Percentiles rank a stretch among this genome's conserved stretches.
Evolutionary conservation across 2,113 vertebrate species (phyloP).

Genomic region (Rhinopomastus cyanomelas): DNA sequence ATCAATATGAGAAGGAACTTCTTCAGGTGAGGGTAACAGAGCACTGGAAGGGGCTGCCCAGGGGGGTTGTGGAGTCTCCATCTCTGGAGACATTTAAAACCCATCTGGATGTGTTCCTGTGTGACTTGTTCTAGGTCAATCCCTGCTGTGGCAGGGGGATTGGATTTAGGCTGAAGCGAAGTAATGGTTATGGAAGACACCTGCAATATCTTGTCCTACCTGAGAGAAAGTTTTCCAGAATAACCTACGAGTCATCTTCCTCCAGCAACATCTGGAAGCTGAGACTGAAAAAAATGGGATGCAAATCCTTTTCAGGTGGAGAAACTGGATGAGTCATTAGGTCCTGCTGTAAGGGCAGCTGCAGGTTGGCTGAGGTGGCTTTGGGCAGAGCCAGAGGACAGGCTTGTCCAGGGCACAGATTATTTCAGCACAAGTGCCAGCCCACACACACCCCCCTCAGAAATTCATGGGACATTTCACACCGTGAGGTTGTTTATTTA

Average conservation of each 20-base stretch:
- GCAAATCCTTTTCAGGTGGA: background rate
- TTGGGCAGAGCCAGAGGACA: background rate
- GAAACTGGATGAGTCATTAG: background rate
- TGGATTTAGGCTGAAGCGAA: background rate
- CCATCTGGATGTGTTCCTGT: too few relatives aligned
- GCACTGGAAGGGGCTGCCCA: too few relatives aligned
- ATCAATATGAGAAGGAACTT: too few relatives aligned
- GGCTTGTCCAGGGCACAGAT: background rate
- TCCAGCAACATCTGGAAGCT: background rate
- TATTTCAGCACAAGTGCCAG: slow-evolving; percentile 1
- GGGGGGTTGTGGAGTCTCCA: too few relatives aligned
- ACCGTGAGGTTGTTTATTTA: slow-evolving; percentile 14
- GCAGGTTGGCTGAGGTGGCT: background rate
- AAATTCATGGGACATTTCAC: slow-evolving; percentile 10
- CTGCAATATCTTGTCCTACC: background rate
- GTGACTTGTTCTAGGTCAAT: too few relatives aligned
- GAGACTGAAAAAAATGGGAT: background rate
- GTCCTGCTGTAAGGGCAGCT: background rate
- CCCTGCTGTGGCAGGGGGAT: too few relatives aligned
- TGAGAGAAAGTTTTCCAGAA: background rate
- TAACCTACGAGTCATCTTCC: background rate
- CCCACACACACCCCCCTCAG: background rate
- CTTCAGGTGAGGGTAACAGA: too few relatives aligned
- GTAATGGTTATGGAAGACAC: background rate
- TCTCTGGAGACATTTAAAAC: too few relatives aligned